These are phyloP conservation scores for Diuraphis noxia DNA, from an alignment of 1,140 invertebrate genomes.

Conservation along the genomic window DNA sequence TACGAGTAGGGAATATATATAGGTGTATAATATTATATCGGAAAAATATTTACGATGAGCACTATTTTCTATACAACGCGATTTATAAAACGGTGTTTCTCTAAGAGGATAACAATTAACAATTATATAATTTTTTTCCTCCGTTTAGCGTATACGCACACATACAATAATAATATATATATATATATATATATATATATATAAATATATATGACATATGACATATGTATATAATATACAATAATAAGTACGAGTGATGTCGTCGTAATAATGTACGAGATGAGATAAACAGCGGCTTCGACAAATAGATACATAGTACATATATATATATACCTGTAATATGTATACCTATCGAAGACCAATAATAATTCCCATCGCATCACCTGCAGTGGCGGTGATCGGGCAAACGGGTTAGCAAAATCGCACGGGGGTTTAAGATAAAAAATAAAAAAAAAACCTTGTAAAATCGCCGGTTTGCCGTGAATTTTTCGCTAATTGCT, in stretches of 20 bases:
- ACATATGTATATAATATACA: no score
- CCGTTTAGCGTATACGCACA: neutral
- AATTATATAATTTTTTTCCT: neutral
- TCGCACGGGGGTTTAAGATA: neutral
- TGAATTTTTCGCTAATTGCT: constrained; percentile 45
- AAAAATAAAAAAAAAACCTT: constrained; percentile 1
- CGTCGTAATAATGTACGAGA: constrained; percentile 7
- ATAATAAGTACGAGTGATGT: neutral
- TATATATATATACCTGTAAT: neutral
- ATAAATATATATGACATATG: no score
- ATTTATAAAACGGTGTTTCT: neutral
- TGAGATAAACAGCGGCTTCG: neutral
- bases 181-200: no score
- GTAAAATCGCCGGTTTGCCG: constrained; percentile 43
- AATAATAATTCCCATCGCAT: constrained; percentile 38
- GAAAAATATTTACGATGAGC: neutral
- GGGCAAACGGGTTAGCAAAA: constrained; percentile 14
- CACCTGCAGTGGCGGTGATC: neutral
- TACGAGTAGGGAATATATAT: neutral
- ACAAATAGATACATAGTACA: neutral
- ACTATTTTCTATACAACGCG: neutral
- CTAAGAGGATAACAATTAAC: neutral
- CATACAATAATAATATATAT: neutral
- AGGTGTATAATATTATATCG: neutral
- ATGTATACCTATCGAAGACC: neutral